Percentiles rank a stretch among this genome's conserved stretches.
These are phyloP conservation scores for Agapostemon virescens DNA, from an alignment of 2,888 invertebrate genomes.

Conservation along the genomic window DNA sequence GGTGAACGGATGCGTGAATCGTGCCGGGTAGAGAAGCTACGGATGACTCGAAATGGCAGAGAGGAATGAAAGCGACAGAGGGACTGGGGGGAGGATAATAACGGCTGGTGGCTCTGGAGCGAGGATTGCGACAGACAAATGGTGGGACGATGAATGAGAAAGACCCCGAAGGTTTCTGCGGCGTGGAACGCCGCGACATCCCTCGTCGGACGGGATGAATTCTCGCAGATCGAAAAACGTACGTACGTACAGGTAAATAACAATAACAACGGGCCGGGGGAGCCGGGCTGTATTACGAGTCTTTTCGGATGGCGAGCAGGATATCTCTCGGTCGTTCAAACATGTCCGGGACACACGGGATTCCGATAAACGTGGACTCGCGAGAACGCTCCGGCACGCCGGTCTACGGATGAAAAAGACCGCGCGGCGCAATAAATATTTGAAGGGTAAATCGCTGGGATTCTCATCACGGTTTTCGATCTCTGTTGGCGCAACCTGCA, in stretches of 20 bases:
- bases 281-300: background rate
- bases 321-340: background rate
- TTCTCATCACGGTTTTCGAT: background rate
- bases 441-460: background rate
- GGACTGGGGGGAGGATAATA: conserved; percentile 23
- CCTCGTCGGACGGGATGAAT: conserved; percentile 3
- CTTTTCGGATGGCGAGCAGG: background rate
- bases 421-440: background rate
- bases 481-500: background rate
- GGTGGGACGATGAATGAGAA: conserved; percentile 1
- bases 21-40: background rate
- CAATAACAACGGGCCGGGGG: conserved; percentile 1
- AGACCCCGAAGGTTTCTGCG: background rate
- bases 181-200: background rate
- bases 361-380: no score
- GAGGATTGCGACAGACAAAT: conserved; percentile 10
- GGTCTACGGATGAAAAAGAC: background rate
- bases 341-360: conserved; percentile 5
- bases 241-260: background rate
- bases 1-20: conserved; percentile 4
- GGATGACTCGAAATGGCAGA: background rate
- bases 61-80: conserved; percentile 31
- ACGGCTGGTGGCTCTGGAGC: background rate
- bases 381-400: background rate
- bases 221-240: background rate